Evolutionary conservation across 2,888 invertebrate species (phyloP), one percentile per base, ranked within the genome.

Genomic region (Tachystola acroxantha): DNA sequence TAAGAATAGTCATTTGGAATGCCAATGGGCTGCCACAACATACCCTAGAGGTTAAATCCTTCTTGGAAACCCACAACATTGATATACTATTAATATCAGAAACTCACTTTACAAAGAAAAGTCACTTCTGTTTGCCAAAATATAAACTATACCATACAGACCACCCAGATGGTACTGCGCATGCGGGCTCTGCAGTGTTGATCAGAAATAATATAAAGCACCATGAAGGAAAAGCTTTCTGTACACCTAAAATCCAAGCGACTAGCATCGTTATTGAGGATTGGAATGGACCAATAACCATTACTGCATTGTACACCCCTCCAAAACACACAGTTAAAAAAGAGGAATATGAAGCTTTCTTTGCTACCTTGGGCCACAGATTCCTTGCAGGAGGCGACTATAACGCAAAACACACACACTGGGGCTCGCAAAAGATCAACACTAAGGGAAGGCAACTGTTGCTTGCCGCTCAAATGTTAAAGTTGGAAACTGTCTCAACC

Each of bases 351-450:
- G 14, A 7, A 5, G 6, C 7, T 0, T 40, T 28, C 30, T 37
- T 43, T 9, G 20, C 6, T 7, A 37, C 36, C 0, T 37, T 45
- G 10, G 42, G 43, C 2, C 33, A 32, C 5, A 30, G 39, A 24
- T 45, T 42, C 30, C 41, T 45, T 10, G 39, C 37, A 11, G 40
- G 36, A 3, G 44, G 40, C 1, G 44, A 44, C 28, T 44, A 34
- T 7, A 44, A 44, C 16, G 40, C 40, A 1, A 40, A 40, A 29
- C 36, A 41, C 14, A 43, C 31, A 3, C 19, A 19, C 3, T 19
- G 19, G 19, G 19, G 43, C 0, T 47, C 43, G 0, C 24, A 41
- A 9, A n/a, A 45, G 6, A 45, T 20, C 1, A 39, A 34, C 19
- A 38, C 42, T 1, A 36, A 42, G 24, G 40, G 43, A 2, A 12